Base-by-base conservation (phyloP, 2,113 vertebrate genomes). In the Atherinomorus stipes region DNA sequence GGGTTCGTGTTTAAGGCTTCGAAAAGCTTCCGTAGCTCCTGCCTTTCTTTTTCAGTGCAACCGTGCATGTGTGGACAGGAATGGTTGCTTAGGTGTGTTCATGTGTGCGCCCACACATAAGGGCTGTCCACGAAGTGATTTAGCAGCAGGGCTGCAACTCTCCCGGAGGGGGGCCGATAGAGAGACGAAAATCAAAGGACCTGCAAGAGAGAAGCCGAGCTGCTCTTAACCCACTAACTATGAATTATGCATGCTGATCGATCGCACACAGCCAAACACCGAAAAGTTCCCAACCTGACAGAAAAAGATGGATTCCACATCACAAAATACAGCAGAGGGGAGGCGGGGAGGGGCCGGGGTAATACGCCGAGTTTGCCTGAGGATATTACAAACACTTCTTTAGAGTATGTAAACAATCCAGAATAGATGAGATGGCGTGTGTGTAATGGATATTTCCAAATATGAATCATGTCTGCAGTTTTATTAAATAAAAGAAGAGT, bases 191-290 rank as follows among this genome's bases (percentile, higher is more conserved):
- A 89, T 88, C 88, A 90, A 87, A 89, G 78, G 49, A 63, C 67
- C 79, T 61, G 74, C 7, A 19, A 74, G 76, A 77, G 67, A 74
- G 80, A 78, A 78, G 79, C 70, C 16, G 79, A 61, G 78, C 83
- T 85, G 78, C 74, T 89, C 79, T 86, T 83, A 90, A 88, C 85
- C 78, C 81, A 69, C 85, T 64, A 82, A 89, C 84, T 73, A 92
- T 91, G 90, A 91, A 91, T 91, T 89, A 92, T 92, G 87, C 87
- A 91, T 90, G 81, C 34, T 74, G 81, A 91, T 91, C 80, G 91
- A 92, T 92, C 31, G 68, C 78, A 68, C 72, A 59, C 77, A 64
- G 77, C 83, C 74, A 87, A 89, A 92, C 80, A 77, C 77, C 0
- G 16, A 89, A 88, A 89, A 85, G 84, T 87, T 88, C 57, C 81